These are phyloP conservation scores for Phrynosoma platyrhinos DNA, from an alignment of 2,113 vertebrate genomes.

Conservation along the genomic window DNA sequence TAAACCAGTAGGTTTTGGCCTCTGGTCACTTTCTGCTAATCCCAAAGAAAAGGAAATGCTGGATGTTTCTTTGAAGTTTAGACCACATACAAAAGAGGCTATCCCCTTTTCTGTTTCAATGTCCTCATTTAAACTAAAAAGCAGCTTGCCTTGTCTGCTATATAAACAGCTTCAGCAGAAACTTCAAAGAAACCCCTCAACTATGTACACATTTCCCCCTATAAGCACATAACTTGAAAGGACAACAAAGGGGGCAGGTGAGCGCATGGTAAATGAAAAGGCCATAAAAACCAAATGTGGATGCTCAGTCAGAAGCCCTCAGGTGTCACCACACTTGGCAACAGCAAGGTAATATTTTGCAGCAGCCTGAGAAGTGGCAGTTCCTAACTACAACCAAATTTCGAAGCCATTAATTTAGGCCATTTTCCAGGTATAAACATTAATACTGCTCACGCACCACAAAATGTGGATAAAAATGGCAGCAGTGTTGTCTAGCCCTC, in stretches of 20 bases:
- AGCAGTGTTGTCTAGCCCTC: background rate
- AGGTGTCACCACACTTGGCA: background rate
- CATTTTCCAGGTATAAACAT: background rate
- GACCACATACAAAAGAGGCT: background rate
- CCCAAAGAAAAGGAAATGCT: background rate
- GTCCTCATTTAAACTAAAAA: background rate
- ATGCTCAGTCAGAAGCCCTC: background rate
- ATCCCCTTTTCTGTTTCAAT: background rate
- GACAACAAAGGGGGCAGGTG: too few species aligned
- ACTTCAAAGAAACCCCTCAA: background rate
- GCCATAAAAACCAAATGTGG: background rate
- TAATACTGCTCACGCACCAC: too few species aligned
- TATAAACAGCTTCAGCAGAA: background rate
- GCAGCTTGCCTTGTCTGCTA: background rate
- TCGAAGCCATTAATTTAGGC: background rate
- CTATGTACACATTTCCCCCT: background rate
- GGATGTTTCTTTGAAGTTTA: background rate
- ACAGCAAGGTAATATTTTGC: background rate
- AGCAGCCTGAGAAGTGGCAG: too few species aligned
- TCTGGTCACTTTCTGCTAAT: background rate
- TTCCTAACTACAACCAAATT: background rate
- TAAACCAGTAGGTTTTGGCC: background rate
- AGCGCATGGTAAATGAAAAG: background rate
- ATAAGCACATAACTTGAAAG: background rate
- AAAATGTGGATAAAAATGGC: background rate